Percentiles rank a stretch among this genome's conserved stretches.
These are phyloP conservation scores for Telmatherina bonti DNA, from an alignment of 2,797 vertebrate genomes.

Conservation along the genomic window DNA sequence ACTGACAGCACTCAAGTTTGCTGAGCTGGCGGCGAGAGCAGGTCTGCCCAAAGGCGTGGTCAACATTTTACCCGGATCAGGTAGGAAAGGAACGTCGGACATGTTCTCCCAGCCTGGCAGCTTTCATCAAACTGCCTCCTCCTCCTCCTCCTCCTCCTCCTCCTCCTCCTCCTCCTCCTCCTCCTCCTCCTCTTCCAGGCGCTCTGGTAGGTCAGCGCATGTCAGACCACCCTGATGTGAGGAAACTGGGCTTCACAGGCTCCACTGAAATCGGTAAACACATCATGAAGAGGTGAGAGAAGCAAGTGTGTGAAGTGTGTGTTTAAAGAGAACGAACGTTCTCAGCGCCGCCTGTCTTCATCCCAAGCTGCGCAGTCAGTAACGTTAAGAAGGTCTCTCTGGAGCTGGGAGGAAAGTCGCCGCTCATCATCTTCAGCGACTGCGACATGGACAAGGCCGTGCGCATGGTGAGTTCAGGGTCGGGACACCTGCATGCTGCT, in stretches of 20 bases:
- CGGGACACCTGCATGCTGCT: neutral
- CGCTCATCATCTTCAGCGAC: slow-evolving; percentile 91
- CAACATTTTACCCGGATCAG: slow-evolving; percentile 89
- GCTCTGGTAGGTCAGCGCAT: slow-evolving; percentile 87
- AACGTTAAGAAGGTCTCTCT: slow-evolving; percentile 93
- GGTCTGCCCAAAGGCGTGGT: slow-evolving; percentile 90
- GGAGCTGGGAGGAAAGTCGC: slow-evolving; percentile 92
- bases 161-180: too few relatives aligned
- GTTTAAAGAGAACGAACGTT: neutral
- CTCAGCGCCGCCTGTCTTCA: slow-evolving; percentile 3
- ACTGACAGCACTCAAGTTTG: slow-evolving; percentile 90
- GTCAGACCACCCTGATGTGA: slow-evolving; percentile 88
- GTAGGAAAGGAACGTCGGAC: slow-evolving; percentile 57
- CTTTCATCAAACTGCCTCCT: neutral
- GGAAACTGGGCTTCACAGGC: slow-evolving; percentile 91
- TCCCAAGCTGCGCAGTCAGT: slow-evolving; percentile 86
- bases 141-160: too few relatives aligned
- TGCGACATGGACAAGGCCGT: slow-evolving; percentile 91
- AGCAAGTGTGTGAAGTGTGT: neutral
- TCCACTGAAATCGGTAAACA: slow-evolving; percentile 92
- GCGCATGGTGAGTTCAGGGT: slow-evolving; percentile 83
- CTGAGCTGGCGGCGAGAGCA: slow-evolving; percentile 85
- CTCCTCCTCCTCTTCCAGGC: slow-evolving; percentile 72
- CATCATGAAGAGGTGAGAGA: slow-evolving; percentile 90
- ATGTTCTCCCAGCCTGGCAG: neutral